Evolutionary conservation across 2,113 vertebrate species (phyloP).

Genomic region (Tachycineta bicolor): DNA sequence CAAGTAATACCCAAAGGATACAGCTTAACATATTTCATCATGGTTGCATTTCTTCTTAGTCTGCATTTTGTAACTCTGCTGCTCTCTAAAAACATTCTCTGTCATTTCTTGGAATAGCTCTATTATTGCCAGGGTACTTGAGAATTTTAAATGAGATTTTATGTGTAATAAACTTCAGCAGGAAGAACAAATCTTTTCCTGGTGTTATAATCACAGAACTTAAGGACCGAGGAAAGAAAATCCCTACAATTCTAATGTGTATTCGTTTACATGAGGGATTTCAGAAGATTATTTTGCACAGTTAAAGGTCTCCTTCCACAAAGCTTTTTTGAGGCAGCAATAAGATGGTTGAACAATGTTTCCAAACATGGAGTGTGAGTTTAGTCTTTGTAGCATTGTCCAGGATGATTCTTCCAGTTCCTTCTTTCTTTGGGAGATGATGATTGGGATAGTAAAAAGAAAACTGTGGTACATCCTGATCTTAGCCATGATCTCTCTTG

Average conservation of each 20-base stretch:
- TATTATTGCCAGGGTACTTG: not conserved
- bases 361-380: not conserved
- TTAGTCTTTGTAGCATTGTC: not conserved
- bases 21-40: not conserved
- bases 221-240: not conserved
- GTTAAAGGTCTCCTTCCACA: not conserved
- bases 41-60: not conserved
- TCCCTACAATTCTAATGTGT: not conserved
- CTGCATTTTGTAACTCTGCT: not conserved
- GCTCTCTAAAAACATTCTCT: not conserved
- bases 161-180: not conserved
- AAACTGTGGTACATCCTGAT: not conserved
- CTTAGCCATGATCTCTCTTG: not conserved
- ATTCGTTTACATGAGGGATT: not conserved
- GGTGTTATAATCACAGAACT: not conserved
- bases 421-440: not conserved
- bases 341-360: not conserved
- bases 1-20: not conserved
- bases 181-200: not conserved
- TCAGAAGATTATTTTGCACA: not conserved
- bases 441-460: not conserved
- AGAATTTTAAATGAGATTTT: not conserved
- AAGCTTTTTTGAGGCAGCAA: not conserved
- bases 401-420: not conserved
- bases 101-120: not conserved